Conservation (phyloP, 2,797 vertebrate species). For the Remorina albescens region DNA sequence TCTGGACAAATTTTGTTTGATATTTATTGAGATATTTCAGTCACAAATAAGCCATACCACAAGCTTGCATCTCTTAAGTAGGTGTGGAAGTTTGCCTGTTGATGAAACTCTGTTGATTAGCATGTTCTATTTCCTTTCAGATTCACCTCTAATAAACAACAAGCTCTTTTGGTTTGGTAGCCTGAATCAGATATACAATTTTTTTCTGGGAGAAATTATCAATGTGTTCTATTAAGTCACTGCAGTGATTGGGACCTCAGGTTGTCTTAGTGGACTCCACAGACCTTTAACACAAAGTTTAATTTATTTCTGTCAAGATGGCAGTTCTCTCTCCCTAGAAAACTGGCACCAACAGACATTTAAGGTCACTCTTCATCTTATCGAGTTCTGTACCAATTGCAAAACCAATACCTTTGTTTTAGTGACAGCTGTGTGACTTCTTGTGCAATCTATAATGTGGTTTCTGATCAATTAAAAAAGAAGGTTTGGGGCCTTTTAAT, state of each 20-base stretch:
- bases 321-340: background rate
- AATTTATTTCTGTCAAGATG: background rate
- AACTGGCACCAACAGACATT: background rate
- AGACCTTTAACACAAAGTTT: background rate
- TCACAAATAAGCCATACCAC: background rate
- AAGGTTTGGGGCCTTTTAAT: constrained; percentile 16
- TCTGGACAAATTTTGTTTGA: too few species aligned
- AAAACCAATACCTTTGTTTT: background rate
- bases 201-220: background rate
- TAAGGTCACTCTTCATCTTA: constrained; percentile 11
- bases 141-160: background rate
- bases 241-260: background rate
- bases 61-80: background rate
- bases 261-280: background rate
- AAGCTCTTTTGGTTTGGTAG: background rate
- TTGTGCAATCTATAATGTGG: background rate
- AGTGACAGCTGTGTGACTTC: background rate
- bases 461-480: constrained; percentile 13
- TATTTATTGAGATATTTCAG: background rate
- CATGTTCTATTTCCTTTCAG: background rate
- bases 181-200: background rate
- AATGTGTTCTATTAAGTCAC: background rate
- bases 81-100: background rate
- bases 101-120: background rate
- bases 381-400: background rate